Conservation (phyloP, 2,113 vertebrate genomes). For the Vireo altiloquus region DNA sequence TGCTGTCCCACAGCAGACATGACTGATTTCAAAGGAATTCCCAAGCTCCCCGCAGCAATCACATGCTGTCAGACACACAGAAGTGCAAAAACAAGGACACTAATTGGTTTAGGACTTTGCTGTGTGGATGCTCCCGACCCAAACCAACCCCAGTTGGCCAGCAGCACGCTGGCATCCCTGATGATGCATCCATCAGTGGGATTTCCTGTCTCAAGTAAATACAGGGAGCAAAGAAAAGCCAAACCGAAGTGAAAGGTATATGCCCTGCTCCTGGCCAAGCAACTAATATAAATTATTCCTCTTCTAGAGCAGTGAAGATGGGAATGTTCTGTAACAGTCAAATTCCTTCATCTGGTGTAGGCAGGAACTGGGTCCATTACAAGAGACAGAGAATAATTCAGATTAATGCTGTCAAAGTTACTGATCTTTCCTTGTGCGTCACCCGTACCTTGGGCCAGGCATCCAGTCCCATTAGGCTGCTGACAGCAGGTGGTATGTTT, state of each 20-base stretch:
- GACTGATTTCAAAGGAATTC: conserved; percentile 24
- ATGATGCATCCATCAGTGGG: neutral
- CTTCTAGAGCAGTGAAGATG: neutral
- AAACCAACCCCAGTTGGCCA: neutral
- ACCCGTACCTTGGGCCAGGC: neutral
- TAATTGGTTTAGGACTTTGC: neutral
- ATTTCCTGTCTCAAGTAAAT: neutral
- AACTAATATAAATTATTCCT: neutral
- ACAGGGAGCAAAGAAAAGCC: neutral
- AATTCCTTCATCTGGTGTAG: neutral
- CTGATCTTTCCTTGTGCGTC: neutral
- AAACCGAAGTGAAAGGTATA: neutral
- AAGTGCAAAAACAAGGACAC: neutral
- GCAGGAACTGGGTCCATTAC: neutral
- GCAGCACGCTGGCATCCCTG: neutral
- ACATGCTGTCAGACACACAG: neutral
- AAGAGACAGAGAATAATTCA: neutral
- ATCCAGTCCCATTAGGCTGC: neutral
- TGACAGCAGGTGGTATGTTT: neutral
- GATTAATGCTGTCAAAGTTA: neutral
- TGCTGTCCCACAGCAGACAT: neutral
- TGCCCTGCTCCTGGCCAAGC: neutral
- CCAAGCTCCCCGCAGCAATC: neutral
- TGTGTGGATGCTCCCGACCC: neutral
- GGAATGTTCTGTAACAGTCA: neutral